Evolutionary conservation across 2,797 vertebrate genomes (phyloP).

Genomic region (Agapornis canus): DNA sequence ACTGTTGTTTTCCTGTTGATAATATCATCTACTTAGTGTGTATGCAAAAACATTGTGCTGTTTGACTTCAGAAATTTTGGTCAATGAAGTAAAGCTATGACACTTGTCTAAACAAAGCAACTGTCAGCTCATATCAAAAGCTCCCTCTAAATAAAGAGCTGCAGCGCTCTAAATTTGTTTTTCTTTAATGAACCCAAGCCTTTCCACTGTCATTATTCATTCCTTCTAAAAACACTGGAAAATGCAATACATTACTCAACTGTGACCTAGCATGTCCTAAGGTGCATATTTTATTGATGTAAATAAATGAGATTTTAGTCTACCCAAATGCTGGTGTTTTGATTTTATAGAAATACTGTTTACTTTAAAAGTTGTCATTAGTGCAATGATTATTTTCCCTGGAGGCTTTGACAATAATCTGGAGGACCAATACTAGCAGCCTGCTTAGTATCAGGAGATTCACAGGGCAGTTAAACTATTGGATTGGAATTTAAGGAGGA

Average conservation of each 20-base stretch:
- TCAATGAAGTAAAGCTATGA: slow-evolving; percentile 69
- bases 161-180: slow-evolving; percentile 78
- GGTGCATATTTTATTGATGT: slow-evolving; percentile 74
- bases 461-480: neutral
- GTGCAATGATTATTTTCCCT: slow-evolving; percentile 63
- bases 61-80: slow-evolving; percentile 65
- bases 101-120: slow-evolving; percentile 78
- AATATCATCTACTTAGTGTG: slow-evolving; percentile 21
- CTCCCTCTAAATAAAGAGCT: slow-evolving; percentile 74
- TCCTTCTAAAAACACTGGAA: slow-evolving; percentile 73
- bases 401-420: neutral
- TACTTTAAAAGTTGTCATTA: slow-evolving; percentile 63
- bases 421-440: neutral
- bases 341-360: slow-evolving; percentile 65
- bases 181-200: slow-evolving; percentile 78
- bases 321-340: slow-evolving; percentile 58
- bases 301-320: slow-evolving; percentile 73
- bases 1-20: slow-evolving; percentile 53
- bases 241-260: slow-evolving; percentile 66
- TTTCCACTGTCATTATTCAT: slow-evolving; percentile 74
- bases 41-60: slow-evolving; percentile 40
- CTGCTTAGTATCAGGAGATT: slow-evolving; percentile 1
- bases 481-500: neutral
- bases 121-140: slow-evolving; percentile 75
- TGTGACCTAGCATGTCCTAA: slow-evolving; percentile 59